A percentile compares a stretch with the other conserved stretches of the same genome.
These are phyloP conservation scores for Melieria picta DNA, from an alignment of 2,888 invertebrate genomes.

Conservation along the genomic window DNA sequence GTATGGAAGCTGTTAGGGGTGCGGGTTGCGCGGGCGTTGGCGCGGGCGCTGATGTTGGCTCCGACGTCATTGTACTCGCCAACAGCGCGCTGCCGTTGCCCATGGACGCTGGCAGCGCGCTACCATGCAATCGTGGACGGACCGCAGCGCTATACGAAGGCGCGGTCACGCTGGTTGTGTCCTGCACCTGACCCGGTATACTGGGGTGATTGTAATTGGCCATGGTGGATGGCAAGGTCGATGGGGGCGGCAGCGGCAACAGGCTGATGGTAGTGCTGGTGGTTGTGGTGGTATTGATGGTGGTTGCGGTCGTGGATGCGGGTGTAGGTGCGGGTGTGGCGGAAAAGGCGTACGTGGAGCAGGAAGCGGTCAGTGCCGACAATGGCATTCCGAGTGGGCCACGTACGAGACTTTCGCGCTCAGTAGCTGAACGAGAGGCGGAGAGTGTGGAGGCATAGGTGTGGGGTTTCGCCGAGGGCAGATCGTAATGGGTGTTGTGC, in stretches of 20 bases:
- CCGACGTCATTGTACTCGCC: not conserved
- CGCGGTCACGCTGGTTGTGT: not conserved
- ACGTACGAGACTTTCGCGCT: slow-evolving; percentile 47
- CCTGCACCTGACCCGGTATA: slow-evolving; percentile 56
- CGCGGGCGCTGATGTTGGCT: not conserved
- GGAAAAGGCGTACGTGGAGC: slow-evolving; percentile 50
- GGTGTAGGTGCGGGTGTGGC: slow-evolving; percentile 40
- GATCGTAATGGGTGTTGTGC: slow-evolving; percentile 51
- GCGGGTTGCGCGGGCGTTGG: not conserved
- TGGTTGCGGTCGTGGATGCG: slow-evolving; percentile 19
- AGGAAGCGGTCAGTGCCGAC: slow-evolving; percentile 49
- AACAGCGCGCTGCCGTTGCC: slow-evolving; percentile 15
- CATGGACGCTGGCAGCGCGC: not conserved
- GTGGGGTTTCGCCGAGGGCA: slow-evolving; percentile 59
- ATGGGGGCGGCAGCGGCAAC: slow-evolving; percentile 54
- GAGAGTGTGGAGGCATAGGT: slow-evolving; percentile 49
- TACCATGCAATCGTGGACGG: no score
- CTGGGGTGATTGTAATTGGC: slow-evolving; percentile 36
- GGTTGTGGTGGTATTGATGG: slow-evolving; percentile 36
- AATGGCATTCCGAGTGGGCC: slow-evolving; percentile 57
- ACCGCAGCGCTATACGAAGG: not conserved
- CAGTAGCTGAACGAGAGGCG: slow-evolving; percentile 37
- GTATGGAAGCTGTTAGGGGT: slow-evolving; percentile 38
- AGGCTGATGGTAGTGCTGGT: slow-evolving; percentile 45
- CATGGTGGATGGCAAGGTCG: slow-evolving; percentile 43